Conservation (phyloP, 2,888 invertebrate genomes). For the Melanophora roralis region DNA sequence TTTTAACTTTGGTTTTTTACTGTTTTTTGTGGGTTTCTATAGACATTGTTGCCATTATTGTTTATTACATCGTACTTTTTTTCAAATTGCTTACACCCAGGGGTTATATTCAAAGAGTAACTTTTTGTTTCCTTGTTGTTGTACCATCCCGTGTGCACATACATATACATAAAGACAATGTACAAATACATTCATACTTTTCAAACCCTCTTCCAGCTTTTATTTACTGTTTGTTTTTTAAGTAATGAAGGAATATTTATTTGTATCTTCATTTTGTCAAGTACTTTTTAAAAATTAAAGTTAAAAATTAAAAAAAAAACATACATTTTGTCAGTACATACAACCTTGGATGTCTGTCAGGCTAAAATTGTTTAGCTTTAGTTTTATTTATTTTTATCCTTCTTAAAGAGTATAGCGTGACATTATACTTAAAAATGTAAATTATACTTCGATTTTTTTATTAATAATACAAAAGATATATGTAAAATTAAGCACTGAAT, state of each 20-base stretch:
- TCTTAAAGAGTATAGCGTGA: background rate
- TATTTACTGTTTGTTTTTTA: background rate
- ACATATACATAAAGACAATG: background rate
- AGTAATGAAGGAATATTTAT: background rate
- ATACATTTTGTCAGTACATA: background rate
- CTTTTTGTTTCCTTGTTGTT: background rate
- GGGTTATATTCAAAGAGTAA: slow-evolving; percentile 38
- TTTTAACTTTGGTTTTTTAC: background rate
- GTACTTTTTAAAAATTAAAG: slow-evolving; percentile 46
- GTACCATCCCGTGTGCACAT: background rate
- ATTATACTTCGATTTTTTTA: too few species aligned
- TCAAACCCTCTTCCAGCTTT: background rate
- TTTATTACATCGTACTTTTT: slow-evolving; percentile 35
- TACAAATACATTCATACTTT: background rate
- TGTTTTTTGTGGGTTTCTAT: slow-evolving; percentile 31
- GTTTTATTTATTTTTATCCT: too few species aligned
- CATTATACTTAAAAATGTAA: too few species aligned
- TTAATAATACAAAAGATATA: too few species aligned
- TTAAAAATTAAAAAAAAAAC: slow-evolving; percentile 21
- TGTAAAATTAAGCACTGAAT: too few species aligned
- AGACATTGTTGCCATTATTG: slow-evolving; percentile 49
- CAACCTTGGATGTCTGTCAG: background rate
- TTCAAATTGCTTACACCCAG: slow-evolving; percentile 34
- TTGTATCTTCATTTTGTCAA: slow-evolving; percentile 13
- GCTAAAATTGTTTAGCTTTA: slow-evolving; percentile 16